Conservation (phyloP, 2,888 invertebrate species). For the Trileptium ribeirensis region DNA sequence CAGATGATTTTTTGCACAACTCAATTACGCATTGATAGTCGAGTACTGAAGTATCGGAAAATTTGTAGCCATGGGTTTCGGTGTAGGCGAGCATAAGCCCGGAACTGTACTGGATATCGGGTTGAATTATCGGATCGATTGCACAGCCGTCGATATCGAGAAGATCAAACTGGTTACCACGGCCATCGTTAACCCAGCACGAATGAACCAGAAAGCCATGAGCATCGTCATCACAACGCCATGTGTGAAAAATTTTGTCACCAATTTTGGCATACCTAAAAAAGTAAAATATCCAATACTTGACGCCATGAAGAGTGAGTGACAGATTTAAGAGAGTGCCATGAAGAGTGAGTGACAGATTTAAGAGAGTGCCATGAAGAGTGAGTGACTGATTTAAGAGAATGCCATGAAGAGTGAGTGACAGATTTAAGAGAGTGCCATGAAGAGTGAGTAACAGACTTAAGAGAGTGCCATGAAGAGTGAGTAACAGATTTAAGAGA, state of each 20-base stretch:
- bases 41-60: constrained; percentile 43
- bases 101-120: constrained; percentile 40
- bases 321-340: no score
- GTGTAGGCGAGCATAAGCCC: constrained; percentile 33
- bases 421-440: no score
- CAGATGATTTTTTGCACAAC: constrained; percentile 44
- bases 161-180: constrained; percentile 43
- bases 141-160: constrained; percentile 46
- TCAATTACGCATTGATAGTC: constrained; percentile 46
- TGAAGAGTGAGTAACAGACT: no score
- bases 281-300: no score
- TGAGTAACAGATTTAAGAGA: no score
- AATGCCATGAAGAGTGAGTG: no score
- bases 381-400: no score
- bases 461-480: no score
- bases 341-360: no score
- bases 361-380: no score
- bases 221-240: constrained; percentile 42
- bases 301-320: no score
- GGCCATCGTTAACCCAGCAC: constrained; percentile 46
- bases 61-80: constrained; percentile 47
- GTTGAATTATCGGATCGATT: constrained; percentile 45
- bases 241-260: constrained; percentile 21
- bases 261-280: constrained; percentile 10
- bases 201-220: constrained; percentile 44